Conservation (phyloP, 2,113 vertebrate genomes). For the Chiloscyllium plagiosum region DNA sequence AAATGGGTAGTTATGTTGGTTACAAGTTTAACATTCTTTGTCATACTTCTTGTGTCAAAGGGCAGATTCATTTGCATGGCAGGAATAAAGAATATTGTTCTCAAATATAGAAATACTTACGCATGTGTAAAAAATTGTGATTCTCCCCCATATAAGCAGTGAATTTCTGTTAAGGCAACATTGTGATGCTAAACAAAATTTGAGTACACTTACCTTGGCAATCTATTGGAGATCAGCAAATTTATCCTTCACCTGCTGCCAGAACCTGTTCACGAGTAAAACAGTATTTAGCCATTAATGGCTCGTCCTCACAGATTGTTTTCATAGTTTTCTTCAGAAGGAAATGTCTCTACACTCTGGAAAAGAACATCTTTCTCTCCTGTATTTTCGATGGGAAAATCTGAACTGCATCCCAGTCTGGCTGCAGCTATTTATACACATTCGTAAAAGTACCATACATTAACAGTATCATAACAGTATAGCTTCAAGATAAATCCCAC, state of each 20-base stretch:
- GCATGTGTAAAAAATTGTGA: background rate
- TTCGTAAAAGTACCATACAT: background rate
- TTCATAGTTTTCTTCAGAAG: background rate
- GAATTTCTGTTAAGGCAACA: background rate
- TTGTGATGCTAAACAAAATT: background rate
- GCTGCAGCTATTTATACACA: background rate
- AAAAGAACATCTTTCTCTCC: background rate
- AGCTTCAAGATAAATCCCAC: background rate
- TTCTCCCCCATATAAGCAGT: background rate
- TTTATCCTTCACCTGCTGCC: background rate
- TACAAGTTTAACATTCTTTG: background rate
- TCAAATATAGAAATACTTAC: background rate
- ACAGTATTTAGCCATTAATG: background rate
- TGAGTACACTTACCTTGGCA: background rate
- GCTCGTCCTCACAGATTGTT: background rate
- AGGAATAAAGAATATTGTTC: background rate
- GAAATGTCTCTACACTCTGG: background rate
- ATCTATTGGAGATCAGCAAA: background rate
- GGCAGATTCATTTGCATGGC: background rate
- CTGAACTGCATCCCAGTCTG: background rate
- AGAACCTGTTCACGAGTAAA: background rate
- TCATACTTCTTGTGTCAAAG: background rate
- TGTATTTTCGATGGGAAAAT: background rate
- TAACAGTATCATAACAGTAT: background rate
- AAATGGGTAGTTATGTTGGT: background rate